These are phyloP conservation scores for Microplitis mediator DNA, from an alignment of 1,140 invertebrate species.

Conservation along the genomic window DNA sequence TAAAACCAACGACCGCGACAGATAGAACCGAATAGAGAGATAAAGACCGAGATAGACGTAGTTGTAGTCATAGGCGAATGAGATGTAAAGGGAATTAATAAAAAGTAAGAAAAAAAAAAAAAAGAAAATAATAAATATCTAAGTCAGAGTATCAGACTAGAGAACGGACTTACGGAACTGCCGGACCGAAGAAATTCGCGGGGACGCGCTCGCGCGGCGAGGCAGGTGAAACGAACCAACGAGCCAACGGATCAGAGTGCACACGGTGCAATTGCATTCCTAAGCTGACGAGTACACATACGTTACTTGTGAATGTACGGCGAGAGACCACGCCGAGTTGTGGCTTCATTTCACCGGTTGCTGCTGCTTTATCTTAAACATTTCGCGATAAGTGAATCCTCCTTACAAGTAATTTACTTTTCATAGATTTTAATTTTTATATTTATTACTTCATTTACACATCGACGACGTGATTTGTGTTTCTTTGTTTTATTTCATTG, in stretches of 20 bases:
- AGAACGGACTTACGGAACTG: neutral
- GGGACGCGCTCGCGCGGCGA: slow-evolving; percentile 7
- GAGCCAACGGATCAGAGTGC: slow-evolving; percentile 17
- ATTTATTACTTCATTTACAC: no score
- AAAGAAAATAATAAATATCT: no score
- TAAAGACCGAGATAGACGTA: neutral
- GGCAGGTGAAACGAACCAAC: slow-evolving; percentile 22
- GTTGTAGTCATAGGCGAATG: neutral
- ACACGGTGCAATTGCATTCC: slow-evolving; percentile 32
- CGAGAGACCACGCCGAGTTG: neutral
- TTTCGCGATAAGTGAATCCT: no score
- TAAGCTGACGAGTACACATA: neutral
- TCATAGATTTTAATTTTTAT: no score
- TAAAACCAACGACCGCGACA: no score
- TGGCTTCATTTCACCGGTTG: neutral
- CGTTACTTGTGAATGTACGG: neutral
- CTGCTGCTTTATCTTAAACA: neutral
- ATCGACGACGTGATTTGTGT: no score
- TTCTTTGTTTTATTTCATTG: no score
- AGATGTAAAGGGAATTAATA: neutral
- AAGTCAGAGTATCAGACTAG: neutral
- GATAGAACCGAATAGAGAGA: neutral
- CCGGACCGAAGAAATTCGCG: slow-evolving; percentile 21
- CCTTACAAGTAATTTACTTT: no score
- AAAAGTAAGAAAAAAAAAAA: neutral